Conservation (phyloP, 2,797 vertebrate genomes). For the Sebastes reedi region DNA sequence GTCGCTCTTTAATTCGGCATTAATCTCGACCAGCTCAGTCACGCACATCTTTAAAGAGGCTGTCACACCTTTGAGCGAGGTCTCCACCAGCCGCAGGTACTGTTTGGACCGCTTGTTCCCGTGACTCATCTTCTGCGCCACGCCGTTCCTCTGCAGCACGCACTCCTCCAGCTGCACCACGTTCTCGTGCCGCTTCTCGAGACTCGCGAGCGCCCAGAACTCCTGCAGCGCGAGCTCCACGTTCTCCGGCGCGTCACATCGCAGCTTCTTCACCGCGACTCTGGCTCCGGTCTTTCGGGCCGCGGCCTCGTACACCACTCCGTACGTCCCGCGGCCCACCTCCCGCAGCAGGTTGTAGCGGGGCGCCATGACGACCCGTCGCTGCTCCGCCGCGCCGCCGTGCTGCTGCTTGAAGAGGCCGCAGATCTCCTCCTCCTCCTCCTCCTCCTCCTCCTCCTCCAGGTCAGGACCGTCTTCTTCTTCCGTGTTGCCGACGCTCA, state of each 20-base stretch:
- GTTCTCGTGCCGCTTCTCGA: conserved; percentile 91
- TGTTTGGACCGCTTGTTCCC: conserved; percentile 90
- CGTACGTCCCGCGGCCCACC: conserved; percentile 92
- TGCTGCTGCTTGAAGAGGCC: conserved; percentile 62
- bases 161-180: conserved; percentile 96
- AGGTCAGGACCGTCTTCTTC: conserved; percentile 58
- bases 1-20: neutral
- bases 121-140: conserved; percentile 92
- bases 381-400: too few species aligned
- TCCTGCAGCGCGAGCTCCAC: conserved; percentile 93
- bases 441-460: conserved; percentile 69
- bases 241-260: conserved; percentile 95
- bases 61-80: conserved; percentile 87
- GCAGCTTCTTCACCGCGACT: conserved; percentile 93
- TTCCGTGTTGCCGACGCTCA: conserved; percentile 69
- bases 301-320: conserved; percentile 94
- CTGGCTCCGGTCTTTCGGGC: conserved; percentile 87
- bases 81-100: conserved; percentile 91
- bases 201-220: conserved; percentile 95
- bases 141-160: conserved; percentile 90
- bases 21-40: neutral
- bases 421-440: conserved; percentile 48
- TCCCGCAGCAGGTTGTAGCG: conserved; percentile 91
- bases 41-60: neutral
- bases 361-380: conserved; percentile 66